phyloP scores from a whole-genome alignment of 1,140 invertebrate genomes.

The Ips typographus region DNA sequence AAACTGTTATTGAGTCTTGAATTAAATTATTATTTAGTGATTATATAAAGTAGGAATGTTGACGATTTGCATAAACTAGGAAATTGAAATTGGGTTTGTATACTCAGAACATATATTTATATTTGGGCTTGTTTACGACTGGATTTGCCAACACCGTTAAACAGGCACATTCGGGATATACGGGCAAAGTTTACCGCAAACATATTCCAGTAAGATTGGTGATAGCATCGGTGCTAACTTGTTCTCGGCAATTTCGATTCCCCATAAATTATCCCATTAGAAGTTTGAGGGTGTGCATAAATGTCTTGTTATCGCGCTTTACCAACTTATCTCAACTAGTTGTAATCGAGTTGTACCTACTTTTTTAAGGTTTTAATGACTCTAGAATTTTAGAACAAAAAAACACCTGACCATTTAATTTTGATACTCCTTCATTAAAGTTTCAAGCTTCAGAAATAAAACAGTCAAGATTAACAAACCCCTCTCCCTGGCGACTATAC shows the following conservation, averaged over 20 bases:
- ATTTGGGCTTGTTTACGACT: conserved; percentile 19
- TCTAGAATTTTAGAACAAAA: too few species aligned
- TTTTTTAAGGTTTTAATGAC: too few species aligned
- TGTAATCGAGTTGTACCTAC: too few species aligned
- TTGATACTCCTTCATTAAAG: too few species aligned
- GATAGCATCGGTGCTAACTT: conserved; percentile 21
- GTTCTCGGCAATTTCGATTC: conserved; percentile 22
- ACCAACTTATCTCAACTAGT: too few species aligned
- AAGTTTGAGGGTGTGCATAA: conserved; percentile 1
- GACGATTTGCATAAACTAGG: too few species aligned
- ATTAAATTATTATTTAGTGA: background rate
- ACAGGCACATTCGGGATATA: conserved; percentile 18
- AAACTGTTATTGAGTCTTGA: background rate
- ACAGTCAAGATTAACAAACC: conserved; percentile 15
- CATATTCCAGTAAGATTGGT: conserved; percentile 24
- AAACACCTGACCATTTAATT: too few species aligned
- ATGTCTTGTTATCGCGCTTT: background rate
- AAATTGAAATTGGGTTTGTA: background rate
- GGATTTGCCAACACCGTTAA: conserved; percentile 22
- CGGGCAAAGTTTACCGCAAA: conserved; percentile 19
- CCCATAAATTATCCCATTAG: conserved; percentile 20
- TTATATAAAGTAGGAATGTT: too few species aligned
- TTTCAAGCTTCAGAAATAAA: background rate
- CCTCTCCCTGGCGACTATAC: background rate
- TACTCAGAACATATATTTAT: conserved; percentile 8